phyloP scores from a whole-genome alignment of 2,797 vertebrate species.

The Myiothlypis chrysogaster region DNA sequence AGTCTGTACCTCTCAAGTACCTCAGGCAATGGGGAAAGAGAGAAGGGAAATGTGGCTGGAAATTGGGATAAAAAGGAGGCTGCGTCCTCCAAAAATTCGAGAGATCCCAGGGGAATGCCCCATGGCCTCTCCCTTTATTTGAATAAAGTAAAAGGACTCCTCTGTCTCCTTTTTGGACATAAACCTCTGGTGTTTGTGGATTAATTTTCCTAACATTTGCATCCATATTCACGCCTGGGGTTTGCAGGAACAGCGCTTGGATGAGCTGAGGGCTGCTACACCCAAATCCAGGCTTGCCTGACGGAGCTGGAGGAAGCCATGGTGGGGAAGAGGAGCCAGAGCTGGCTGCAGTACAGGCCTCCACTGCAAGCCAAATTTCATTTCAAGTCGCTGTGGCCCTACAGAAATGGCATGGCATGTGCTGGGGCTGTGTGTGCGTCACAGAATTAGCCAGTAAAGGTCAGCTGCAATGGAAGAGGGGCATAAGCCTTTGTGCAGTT shows the following conservation, averaged over 20 bases:
- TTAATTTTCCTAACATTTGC: not conserved
- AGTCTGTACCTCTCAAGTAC: no score
- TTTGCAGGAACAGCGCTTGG: rapidly evolving
- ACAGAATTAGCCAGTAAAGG: constrained; percentile 29
- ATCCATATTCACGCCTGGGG: not conserved
- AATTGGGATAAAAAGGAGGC: no score
- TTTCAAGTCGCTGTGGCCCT: not conserved
- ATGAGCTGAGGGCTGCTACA: not conserved
- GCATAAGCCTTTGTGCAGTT: not conserved
- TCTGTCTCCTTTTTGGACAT: no score
- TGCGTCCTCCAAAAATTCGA: no score
- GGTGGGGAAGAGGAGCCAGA: not conserved
- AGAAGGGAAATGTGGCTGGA: no score
- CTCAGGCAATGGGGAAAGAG: no score
- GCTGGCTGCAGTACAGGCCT: not conserved
- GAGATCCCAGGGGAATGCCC: no score
- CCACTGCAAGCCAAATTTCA: not conserved
- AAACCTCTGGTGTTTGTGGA: no score
- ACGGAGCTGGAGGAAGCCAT: rapidly evolving
- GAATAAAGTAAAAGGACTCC: no score
- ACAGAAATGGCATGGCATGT: constrained; percentile 39
- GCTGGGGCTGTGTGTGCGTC: not conserved
- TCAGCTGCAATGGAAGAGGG: constrained; percentile 32
- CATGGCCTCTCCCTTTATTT: no score
- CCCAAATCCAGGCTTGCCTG: not conserved